Evolutionary conservation across 2,888 invertebrate genomes (phyloP), one percentile per base, ranked within the genome.

Genomic region (Drosophila incognita): DNA sequence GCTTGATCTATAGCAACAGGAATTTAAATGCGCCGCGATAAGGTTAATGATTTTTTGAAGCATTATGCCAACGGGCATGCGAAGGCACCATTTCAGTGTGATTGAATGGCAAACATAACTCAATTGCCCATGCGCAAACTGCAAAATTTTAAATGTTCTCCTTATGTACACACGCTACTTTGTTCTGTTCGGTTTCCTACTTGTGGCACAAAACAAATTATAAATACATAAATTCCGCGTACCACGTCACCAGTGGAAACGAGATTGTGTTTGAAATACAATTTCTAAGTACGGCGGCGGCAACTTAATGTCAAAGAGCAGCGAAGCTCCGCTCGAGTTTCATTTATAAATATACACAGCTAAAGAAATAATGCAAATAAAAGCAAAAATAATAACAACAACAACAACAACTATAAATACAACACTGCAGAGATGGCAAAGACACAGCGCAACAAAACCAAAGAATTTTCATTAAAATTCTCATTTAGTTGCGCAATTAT

Each of bases 401-500:
- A 64, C 42, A 62, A 58, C 29, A 54, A 64, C 38, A 54, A 38
- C 60, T 48, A 75, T 51, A 62, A 60, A 51, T 27, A 65, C 51
- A 72, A 61, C 35, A 69, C 36, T 36, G 29, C 54, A 4, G 35
- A 53, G 15, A 24, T 33, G 35, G 18, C 35, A 54, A 48, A 60
- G 35, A 35, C 38, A 38, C 18, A 48, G 52, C 35, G 36, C 13
- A 75, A 64, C 29, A 67, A 73, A 83, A 78, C 86, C 83, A 88
- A 86, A 74, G 87, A 82, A 82, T 76, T 82, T 88, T 85, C 82
- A 86, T 87, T 89, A 89, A 87, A 89, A 83, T 77, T 83, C 78
- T 89, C 86, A 87, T 86, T 87, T 79, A 89, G 81, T 77, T 79
- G 76, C 69, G 83, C 90, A 89, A 85, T 89, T 86, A 89, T 81